These are phyloP conservation scores for Epinotia nisella DNA, from an alignment of 2,888 invertebrate genomes.

Conservation along the genomic window DNA sequence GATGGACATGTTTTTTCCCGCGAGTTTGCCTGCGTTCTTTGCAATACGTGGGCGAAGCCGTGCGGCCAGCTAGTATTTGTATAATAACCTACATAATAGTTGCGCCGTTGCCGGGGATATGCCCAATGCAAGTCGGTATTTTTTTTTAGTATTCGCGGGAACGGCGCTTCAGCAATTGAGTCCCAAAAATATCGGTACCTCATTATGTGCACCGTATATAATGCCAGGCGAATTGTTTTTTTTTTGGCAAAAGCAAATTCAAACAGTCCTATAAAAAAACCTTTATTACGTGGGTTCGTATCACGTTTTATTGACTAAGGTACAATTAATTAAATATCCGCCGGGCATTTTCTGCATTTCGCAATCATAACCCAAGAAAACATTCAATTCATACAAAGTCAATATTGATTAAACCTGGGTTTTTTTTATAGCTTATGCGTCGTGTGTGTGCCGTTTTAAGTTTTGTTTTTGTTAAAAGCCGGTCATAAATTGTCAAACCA, in stretches of 20 bases:
- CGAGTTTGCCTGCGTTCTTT: too few species aligned
- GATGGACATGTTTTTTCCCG: too few species aligned
- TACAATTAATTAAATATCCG: background rate
- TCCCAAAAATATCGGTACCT: background rate
- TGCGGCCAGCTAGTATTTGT: too few species aligned
- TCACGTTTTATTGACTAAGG: background rate
- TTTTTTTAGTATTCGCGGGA: too few species aligned
- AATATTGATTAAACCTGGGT: background rate
- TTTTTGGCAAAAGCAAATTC: too few species aligned
- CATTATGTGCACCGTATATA: background rate
- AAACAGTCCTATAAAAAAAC: too few species aligned
- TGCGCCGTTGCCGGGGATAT: too few species aligned
- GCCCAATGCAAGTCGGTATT: too few species aligned
- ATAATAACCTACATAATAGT: too few species aligned
- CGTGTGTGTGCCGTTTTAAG: conserved; percentile 51
- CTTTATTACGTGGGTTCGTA: too few species aligned
- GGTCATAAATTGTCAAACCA: background rate
- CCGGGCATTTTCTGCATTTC: background rate
- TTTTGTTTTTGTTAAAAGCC: background rate
- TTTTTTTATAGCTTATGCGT: conserved; percentile 52
- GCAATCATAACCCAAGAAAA: background rate
- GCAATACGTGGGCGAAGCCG: too few species aligned
- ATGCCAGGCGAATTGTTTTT: background rate
- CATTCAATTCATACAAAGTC: background rate
- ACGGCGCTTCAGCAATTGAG: background rate